Conservation (phyloP, 2,888 invertebrate species). For the Nysson spinosus region DNA sequence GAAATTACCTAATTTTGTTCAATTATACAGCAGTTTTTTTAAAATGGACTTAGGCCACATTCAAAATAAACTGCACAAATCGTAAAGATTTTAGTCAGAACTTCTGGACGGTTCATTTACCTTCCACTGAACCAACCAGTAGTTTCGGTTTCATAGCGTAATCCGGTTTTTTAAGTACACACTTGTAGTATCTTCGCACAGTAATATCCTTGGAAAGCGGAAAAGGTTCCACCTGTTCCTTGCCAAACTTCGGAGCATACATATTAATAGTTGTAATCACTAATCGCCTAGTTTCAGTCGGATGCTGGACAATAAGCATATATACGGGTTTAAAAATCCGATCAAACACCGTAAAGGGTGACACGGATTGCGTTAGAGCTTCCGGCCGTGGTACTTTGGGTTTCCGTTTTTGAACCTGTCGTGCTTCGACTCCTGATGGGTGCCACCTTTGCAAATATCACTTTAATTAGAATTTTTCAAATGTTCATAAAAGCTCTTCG, state of each 20-base stretch:
- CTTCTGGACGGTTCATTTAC: too few relatives aligned
- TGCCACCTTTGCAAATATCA: too few relatives aligned
- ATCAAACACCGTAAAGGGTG: conserved; percentile 81
- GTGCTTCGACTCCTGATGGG: conserved; percentile 3
- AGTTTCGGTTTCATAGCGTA: conserved; percentile 53
- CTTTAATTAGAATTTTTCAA: too few relatives aligned
- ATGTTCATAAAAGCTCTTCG: too few relatives aligned
- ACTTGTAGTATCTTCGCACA: conserved; percentile 57
- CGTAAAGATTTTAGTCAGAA: too few relatives aligned
- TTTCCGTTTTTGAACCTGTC: not conserved
- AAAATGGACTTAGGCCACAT: too few relatives aligned
- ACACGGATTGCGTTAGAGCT: conserved; percentile 81
- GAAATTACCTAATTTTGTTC: conserved; percentile 38
- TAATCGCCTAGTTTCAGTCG: conserved; percentile 76
- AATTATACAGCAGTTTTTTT: too few relatives aligned
- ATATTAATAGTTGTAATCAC: conserved; percentile 78
- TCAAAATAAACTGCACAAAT: too few relatives aligned
- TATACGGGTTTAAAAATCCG: conserved; percentile 83
- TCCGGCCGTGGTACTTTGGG: conserved; percentile 76
- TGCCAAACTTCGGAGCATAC: conserved; percentile 67
- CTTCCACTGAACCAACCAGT: conserved; percentile 67
- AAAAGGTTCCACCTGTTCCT: conserved; percentile 46
- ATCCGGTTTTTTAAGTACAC: conserved; percentile 55
- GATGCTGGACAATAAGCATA: conserved; percentile 79
- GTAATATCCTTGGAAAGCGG: conserved; percentile 39